Evolutionary conservation across 2,888 invertebrate species (phyloP).

Genomic region (Morinoia aosen): DNA sequence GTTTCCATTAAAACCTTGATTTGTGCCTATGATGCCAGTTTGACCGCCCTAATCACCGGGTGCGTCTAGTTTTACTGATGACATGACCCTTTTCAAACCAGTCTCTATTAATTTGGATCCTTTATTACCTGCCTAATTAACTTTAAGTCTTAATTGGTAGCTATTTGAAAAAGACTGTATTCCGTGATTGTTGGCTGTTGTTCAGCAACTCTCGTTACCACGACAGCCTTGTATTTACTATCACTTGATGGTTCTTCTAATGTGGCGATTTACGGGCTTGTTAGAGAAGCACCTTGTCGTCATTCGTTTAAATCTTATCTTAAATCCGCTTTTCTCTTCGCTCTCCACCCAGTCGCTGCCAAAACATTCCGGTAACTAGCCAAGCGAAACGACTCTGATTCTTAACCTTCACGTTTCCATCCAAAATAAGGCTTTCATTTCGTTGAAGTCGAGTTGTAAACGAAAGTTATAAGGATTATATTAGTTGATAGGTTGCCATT

Average conservation of each 20-base stretch:
- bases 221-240: not conserved
- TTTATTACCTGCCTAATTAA: not conserved
- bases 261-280: not conserved
- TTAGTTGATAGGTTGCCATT: not conserved
- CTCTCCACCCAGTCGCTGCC: conserved; percentile 10
- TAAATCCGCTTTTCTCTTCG: not conserved
- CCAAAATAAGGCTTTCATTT: not conserved
- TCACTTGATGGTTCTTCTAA: conserved; percentile 4
- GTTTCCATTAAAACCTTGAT: not conserved
- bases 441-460: not conserved
- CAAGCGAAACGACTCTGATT: conserved; percentile 1
- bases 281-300: conserved; percentile 3
- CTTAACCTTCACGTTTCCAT: not conserved
- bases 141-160: not conserved
- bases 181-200: not conserved
- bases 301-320: conserved; percentile 6
- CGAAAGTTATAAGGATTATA: not conserved
- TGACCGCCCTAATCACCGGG: not conserved
- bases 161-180: not conserved
- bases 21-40: not conserved
- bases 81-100: not conserved
- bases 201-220: not conserved
- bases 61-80: not conserved
- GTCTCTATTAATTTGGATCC: not conserved
- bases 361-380: not conserved